Percentiles rank a stretch among this genome's conserved stretches.
Conservation (phyloP, 2,113 vertebrate genomes). For the Hippocampus zosterae region DNA sequence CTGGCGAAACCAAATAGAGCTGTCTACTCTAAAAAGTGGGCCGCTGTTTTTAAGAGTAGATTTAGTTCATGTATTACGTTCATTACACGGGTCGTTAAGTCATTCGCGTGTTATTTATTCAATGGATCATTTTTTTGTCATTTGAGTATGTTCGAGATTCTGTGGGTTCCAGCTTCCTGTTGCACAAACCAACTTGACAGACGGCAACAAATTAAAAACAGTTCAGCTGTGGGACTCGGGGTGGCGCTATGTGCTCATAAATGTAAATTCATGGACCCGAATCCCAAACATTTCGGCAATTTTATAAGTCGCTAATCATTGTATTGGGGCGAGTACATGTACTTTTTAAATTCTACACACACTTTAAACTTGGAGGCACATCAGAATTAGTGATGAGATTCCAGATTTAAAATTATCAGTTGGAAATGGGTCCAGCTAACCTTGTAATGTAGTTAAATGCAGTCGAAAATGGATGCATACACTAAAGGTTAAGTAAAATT, state of each 20-base stretch:
- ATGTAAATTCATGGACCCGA: not conserved
- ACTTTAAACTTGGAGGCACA: too few relatives aligned
- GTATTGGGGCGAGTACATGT: too few relatives aligned
- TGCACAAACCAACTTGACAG: conserved; percentile 6
- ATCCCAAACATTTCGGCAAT: not conserved
- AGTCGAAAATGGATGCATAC: not conserved
- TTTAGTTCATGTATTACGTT: too few relatives aligned
- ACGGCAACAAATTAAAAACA: not conserved
- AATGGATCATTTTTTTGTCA: not conserved
- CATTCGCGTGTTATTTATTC: too few relatives aligned
- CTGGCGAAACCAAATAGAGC: too few relatives aligned
- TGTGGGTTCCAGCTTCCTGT: conserved; percentile 18
- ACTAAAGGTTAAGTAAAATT: conserved; percentile 41
- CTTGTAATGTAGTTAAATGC: not conserved
- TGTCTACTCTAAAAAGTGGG: too few relatives aligned
- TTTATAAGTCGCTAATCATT: too few relatives aligned
- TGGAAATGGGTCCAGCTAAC: not conserved
- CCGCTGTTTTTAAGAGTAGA: too few relatives aligned
- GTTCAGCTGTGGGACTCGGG: conserved; percentile 20
- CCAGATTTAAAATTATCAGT: too few relatives aligned
- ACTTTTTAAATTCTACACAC: too few relatives aligned
- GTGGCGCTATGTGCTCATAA: conserved; percentile 31
- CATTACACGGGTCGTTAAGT: too few relatives aligned
- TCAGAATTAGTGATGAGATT: too few relatives aligned
- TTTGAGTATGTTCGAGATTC: not conserved